These are phyloP conservation scores for Blastomussa wellsi DNA, from an alignment of 92 coral and sea anemone genomes.

Conservation along the genomic window DNA sequence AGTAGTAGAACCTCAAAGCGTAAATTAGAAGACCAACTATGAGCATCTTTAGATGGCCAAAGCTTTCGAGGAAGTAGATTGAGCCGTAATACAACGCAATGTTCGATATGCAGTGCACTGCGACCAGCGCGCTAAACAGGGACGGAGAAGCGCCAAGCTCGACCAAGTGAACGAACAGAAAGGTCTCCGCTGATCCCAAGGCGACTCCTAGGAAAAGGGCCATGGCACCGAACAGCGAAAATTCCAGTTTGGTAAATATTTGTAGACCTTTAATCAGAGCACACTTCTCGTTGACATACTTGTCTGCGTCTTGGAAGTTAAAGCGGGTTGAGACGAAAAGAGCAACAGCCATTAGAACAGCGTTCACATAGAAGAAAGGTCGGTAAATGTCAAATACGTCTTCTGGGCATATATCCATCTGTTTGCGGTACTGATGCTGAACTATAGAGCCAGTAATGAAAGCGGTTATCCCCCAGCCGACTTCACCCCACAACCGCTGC, in stretches of 20 bases:
- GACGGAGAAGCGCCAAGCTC: conserved; percentile 90
- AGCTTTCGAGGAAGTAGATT: conserved; percentile 69
- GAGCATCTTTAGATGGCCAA: conserved; percentile 78
- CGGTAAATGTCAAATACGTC: conserved; percentile 84
- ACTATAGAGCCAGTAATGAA: conserved; percentile 88
- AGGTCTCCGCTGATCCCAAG: conserved; percentile 74
- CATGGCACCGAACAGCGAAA: conserved; percentile 62
- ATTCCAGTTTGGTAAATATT: conserved; percentile 76
- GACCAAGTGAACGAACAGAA: conserved; percentile 77
- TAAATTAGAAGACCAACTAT: conserved; percentile 69
- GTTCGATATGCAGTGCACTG: conserved; percentile 84
- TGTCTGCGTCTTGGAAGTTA: conserved; percentile 69
- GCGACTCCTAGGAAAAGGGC: conserved; percentile 84
- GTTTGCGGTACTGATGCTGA: conserved; percentile 70
- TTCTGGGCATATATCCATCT: conserved; percentile 87
- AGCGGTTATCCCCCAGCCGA: conserved; percentile 90
- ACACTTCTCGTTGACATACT: conserved; percentile 62
- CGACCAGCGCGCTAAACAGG: conserved; percentile 78
- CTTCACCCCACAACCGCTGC: conserved; percentile 85
- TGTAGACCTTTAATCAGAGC: conserved; percentile 69
- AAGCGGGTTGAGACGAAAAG: conserved; percentile 82
- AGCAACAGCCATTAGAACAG: conserved; percentile 80
- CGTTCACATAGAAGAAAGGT: conserved; percentile 91
- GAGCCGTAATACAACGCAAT: conserved; percentile 76
- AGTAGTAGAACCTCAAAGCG: conserved; percentile 82